phyloP scores from a whole-genome alignment of 2,113 vertebrate species.

The Rhipidura dahli region DNA sequence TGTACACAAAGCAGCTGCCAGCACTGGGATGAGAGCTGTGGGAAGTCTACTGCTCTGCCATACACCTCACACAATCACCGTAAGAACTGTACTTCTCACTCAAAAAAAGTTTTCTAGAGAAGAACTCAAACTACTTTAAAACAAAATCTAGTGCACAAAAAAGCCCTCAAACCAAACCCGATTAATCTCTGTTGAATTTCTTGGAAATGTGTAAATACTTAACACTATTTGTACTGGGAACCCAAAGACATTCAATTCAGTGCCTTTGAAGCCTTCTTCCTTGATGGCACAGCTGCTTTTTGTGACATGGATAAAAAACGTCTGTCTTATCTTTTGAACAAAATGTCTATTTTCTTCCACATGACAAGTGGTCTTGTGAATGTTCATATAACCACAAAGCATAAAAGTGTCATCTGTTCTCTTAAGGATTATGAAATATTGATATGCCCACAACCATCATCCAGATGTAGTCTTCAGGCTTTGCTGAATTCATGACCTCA shows the following conservation, averaged over 20 bases:
- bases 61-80: background rate
- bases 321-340: background rate
- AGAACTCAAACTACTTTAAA: background rate
- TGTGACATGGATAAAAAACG: background rate
- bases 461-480: background rate
- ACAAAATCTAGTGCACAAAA: background rate
- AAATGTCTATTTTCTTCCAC: background rate
- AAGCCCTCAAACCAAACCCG: rapidly evolving
- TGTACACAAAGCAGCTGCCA: background rate
- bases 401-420: background rate
- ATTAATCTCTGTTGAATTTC: background rate
- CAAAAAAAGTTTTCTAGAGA: background rate
- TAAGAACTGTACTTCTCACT: background rate
- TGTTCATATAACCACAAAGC: background rate
- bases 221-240: background rate
- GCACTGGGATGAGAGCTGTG: background rate
- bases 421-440: background rate
- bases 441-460: background rate
- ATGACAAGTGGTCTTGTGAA: background rate
- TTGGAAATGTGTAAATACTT: background rate
- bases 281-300: background rate
- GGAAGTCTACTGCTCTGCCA: background rate
- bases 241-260: background rate
- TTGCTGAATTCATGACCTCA: background rate
- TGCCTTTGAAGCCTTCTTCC: background rate